A percentile compares a stretch with the other conserved stretches of the same genome.
Conservation (phyloP, 2,888 invertebrate species). For the Isotomurus palustris region DNA sequence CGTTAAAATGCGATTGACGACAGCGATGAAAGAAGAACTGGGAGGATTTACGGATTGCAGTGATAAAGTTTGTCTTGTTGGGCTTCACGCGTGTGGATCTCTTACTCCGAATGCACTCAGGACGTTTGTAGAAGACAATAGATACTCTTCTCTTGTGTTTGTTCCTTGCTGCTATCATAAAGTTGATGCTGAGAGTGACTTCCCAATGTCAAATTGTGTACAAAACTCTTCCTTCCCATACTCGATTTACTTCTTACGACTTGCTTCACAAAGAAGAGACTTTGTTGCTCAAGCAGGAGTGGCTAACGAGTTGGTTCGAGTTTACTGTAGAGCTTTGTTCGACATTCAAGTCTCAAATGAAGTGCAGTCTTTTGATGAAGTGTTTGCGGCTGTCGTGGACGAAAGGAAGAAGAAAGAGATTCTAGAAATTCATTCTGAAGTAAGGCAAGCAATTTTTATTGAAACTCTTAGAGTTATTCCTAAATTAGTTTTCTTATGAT, state of each 20-base stretch:
- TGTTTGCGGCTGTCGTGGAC: no score
- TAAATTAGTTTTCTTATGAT: no score
- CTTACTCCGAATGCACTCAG: slow-evolving; percentile 62
- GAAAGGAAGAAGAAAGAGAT: no score
- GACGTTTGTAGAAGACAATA: slow-evolving; percentile 59
- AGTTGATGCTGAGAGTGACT: slow-evolving; percentile 53
- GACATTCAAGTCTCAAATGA: no score
- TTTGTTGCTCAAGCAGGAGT: no score
- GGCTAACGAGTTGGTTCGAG: not conserved
- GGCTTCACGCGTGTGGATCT: slow-evolving; percentile 75
- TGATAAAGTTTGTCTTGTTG: slow-evolving; percentile 52
- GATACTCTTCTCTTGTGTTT: slow-evolving; percentile 59
- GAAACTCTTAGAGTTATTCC: no score
- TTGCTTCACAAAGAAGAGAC: no score
- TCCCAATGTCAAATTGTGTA: slow-evolving; percentile 61
- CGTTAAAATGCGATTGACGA: not conserved
- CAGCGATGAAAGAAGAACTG: not conserved
- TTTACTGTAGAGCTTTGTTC: not conserved
- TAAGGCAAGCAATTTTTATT: no score
- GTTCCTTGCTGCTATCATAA: slow-evolving; percentile 80
- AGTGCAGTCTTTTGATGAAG: no score
- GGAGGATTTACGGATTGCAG: not conserved
- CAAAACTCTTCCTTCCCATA: no score
- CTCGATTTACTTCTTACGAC: no score
- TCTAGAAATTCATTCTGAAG: no score